Percentiles rank a stretch among this genome's conserved stretches.
Evolutionary conservation across 1,140 invertebrate species (phyloP).

Genomic region (Sitodiplosis mosellana): DNA sequence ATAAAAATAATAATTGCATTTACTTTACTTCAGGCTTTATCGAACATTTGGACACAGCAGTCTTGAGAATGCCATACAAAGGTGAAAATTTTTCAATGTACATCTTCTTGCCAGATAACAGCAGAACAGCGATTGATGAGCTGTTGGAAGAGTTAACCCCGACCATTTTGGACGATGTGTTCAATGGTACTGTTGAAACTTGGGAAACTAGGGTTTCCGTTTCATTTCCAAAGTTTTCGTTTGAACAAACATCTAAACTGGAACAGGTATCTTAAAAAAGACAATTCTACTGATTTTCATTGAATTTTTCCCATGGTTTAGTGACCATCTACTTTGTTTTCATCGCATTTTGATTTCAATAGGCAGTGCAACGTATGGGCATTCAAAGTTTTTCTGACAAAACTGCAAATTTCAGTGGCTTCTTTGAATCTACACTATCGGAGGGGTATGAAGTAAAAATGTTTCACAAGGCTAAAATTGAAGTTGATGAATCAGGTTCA

Average conservation of each 20-base stretch:
- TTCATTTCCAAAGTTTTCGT: slow-evolving; percentile 58
- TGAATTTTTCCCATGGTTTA: background rate
- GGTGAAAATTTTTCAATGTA: slow-evolving; percentile 61
- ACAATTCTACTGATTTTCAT: too few relatives aligned
- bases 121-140: slow-evolving; percentile 33
- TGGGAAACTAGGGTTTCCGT: too few relatives aligned
- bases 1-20: too few relatives aligned
- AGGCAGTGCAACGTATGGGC: slow-evolving; percentile 44
- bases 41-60: slow-evolving; percentile 55
- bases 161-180: slow-evolving; percentile 37
- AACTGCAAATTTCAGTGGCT: slow-evolving; percentile 39
- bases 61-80: slow-evolving; percentile 72
- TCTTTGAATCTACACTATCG: slow-evolving; percentile 29
- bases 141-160: slow-evolving; percentile 37
- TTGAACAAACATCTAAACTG: slow-evolving; percentile 40
- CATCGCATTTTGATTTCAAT: too few relatives aligned
- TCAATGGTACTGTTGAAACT: slow-evolving; percentile 40
- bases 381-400: slow-evolving; percentile 46
- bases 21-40: too few relatives aligned
- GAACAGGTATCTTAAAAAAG: slow-evolving; percentile 13
- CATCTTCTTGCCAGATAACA: slow-evolving; percentile 62
- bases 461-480: slow-evolving; percentile 59
- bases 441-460: slow-evolving; percentile 36
- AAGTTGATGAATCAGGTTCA: slow-evolving; percentile 57
- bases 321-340: background rate